phyloP scores from a whole-genome alignment of 2,797 vertebrate genomes.

The Enteromius thamalakanensis region DNA sequence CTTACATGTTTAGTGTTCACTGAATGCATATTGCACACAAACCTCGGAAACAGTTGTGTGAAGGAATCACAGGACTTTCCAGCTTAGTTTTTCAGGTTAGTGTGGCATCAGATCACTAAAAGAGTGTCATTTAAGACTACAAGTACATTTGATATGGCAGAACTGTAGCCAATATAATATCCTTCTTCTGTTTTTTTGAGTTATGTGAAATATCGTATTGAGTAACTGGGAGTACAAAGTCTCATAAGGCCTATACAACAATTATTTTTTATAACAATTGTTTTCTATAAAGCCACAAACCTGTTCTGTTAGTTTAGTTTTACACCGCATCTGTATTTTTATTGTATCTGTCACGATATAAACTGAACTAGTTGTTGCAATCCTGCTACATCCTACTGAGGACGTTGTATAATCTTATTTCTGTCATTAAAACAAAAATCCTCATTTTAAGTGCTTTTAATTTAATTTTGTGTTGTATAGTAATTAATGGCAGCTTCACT shows the following conservation, averaged over 20 bases:
- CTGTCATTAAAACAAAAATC: no score
- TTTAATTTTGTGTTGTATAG: no score
- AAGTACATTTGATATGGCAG: background rate
- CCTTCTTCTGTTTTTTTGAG: background rate
- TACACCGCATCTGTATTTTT: background rate
- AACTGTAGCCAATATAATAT: background rate
- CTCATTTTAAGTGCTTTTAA: no score
- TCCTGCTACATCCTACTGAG: background rate
- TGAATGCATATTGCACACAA: background rate
- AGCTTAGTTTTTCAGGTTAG: background rate
- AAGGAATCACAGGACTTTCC: background rate
- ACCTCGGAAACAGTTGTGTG: background rate
- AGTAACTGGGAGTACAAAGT: background rate
- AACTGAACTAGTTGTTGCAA: background rate
- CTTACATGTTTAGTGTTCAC: background rate
- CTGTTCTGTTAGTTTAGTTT: background rate
- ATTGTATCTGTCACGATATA: background rate
- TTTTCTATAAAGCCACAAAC: background rate
- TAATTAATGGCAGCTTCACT: no score
- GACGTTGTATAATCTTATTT: background rate
- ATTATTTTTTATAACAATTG: background rate
- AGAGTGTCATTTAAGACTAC: background rate
- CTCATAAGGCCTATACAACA: background rate
- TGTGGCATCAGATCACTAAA: background rate
- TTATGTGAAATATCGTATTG: background rate